A percentile compares a stretch with the other conserved stretches of the same genome.
Conservation (phyloP, 2,113 vertebrate species). For the Otocyon megalotis region DNA sequence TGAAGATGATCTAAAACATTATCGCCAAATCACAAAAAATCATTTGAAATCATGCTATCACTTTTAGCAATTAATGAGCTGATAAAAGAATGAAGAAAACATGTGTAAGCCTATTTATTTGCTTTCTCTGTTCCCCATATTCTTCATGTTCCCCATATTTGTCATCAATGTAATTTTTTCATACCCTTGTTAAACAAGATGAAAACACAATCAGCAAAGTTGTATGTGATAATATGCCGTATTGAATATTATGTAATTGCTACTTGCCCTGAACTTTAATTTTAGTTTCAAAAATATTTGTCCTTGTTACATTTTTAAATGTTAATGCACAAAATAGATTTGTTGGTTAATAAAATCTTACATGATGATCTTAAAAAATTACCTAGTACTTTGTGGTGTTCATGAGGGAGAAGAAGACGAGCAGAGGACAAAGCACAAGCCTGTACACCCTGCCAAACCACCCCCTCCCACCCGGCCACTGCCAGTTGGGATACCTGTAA, state of each 20-base stretch:
- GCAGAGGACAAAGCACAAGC: background rate
- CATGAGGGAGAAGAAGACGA: background rate
- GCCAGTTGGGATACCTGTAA: background rate
- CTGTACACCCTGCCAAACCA: too few species aligned
- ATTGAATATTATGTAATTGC: background rate
- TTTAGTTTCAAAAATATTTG: background rate
- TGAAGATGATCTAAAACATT: background rate
- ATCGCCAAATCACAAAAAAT: background rate
- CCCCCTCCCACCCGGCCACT: too few species aligned
- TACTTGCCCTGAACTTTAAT: background rate
- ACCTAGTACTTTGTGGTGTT: background rate
- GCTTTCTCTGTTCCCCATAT: background rate
- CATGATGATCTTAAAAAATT: background rate
- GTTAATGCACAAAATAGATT: background rate
- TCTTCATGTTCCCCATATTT: slow-evolving; percentile 15
- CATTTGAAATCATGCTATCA: background rate
- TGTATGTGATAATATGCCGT: background rate
- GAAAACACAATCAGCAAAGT: background rate
- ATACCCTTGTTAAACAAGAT: slow-evolving; percentile 16
- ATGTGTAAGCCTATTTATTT: slow-evolving; percentile 65
- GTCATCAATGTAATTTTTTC: slow-evolving; percentile 42
- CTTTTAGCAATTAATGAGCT: slow-evolving; percentile 20
- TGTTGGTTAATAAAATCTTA: background rate
- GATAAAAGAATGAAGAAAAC: background rate
- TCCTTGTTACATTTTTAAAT: background rate